These are phyloP conservation scores for Chymomyza caudatula DNA, from an alignment of 2,888 invertebrate species.

Conservation along the genomic window DNA sequence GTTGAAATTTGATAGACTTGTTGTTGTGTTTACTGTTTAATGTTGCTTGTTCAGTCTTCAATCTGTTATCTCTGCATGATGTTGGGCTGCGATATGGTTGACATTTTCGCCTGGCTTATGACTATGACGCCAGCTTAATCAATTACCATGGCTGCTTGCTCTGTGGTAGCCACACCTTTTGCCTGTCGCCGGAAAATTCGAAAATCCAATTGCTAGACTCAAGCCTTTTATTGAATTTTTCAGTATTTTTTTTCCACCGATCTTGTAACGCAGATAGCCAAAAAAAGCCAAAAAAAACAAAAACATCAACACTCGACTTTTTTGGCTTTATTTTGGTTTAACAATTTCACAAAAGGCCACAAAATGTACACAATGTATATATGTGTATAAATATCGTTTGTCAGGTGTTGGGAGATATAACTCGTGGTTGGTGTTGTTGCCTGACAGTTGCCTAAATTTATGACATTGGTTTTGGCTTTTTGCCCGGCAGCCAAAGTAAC, in stretches of 20 bases:
- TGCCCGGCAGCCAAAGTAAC: neutral
- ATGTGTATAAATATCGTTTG: conserved; percentile 54
- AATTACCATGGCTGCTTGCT: conserved; percentile 57
- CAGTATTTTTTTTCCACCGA: conserved; percentile 28
- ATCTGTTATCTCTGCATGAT: neutral
- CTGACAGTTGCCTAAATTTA: conserved; percentile 65
- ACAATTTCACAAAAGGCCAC: conserved; percentile 35
- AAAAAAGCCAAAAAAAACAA: conserved; percentile 17
- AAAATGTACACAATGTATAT: conserved; percentile 7
- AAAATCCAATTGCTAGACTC: conserved; percentile 28
- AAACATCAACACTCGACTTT: conserved; percentile 50
- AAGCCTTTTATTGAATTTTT: conserved; percentile 53
- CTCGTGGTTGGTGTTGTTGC: conserved; percentile 28
- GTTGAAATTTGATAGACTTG: conserved; percentile 65
- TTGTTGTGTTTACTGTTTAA: conserved; percentile 7
- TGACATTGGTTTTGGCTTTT: conserved; percentile 51
- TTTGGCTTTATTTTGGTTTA: conserved; percentile 59
- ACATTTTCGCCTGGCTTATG: conserved; percentile 3
- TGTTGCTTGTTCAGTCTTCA: conserved; percentile 19
- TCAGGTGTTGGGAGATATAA: conserved; percentile 35
- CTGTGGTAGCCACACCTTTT: conserved; percentile 43
- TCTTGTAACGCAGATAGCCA: conserved; percentile 54
- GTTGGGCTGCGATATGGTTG: neutral
- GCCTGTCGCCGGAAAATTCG: conserved; percentile 22
- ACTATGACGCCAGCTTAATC: conserved; percentile 58